Evolutionary conservation across 2,888 invertebrate genomes (phyloP), one percentile per base, ranked within the genome.

Genomic region (Encarsia formosa): DNA sequence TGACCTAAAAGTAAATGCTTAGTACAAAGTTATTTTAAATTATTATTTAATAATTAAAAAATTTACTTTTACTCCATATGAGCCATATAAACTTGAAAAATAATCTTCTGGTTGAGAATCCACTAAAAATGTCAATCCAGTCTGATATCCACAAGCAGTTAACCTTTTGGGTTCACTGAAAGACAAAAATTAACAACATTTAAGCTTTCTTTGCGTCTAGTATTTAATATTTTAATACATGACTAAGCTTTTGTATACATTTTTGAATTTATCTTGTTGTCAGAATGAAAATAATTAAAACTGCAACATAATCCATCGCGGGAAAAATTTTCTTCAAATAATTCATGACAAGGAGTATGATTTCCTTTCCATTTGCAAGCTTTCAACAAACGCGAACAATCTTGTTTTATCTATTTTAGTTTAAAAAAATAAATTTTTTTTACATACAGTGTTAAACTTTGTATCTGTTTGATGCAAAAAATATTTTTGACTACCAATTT

Each of bases 91-190:
- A 0, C 83, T 76, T 40, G 82, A 81, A 62, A 81, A 81, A 65
- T 86, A 86, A 64, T 87, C 85, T 0, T 76, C 68, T 0, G 77
- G 71, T 34, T 80, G 66, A 1, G 79, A 78, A 59, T 82, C 77
- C 0, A 86, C 59, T 3, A 84, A 63, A 0, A 83, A 76, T 0
- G 82, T 81, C 1, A 87, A 73, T 0, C 84, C 87, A 0, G 84
- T 85, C 61, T 83, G 80, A 64, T 81, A 83, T 0, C 87, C 87
- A 62, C 86, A 86, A 0, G 84, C 82, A 0, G 85, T 82, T 1
- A 84, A 80, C 2, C 81, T 78, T 47, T 80, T 78, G 0, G 85
- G 84, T 3, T 65, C 68, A 1, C 52, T 52, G 16, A 38, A 38
- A n/a, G n/a, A n/a, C n/a, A n/a, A 20, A 20, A 20, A 11, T 5